These are phyloP conservation scores for Platorchestia sp. DNA, from an alignment of 1,140 invertebrate species.

Conservation along the genomic window DNA sequence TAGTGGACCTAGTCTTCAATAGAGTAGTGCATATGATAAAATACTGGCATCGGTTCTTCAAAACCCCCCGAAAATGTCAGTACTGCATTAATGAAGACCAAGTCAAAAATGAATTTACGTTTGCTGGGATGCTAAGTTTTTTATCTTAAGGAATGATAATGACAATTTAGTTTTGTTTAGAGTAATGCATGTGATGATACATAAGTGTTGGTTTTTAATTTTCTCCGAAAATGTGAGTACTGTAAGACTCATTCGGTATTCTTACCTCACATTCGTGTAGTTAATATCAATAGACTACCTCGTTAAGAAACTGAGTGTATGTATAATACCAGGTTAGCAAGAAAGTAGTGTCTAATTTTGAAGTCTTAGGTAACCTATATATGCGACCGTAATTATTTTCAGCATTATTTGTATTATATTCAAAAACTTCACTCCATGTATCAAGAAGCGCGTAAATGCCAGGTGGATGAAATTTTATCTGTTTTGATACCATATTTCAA, in stretches of 20 bases:
- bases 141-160: neutral
- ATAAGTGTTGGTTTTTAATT: neutral
- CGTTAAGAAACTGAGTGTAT: neutral
- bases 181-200: neutral
- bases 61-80: neutral
- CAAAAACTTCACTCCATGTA: too few relatives aligned
- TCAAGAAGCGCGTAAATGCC: too few relatives aligned
- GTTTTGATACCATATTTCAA: too few relatives aligned
- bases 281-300: neutral
- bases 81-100: neutral
- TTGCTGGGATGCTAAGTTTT: neutral
- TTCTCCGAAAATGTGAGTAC: neutral
- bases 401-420: too few relatives aligned
- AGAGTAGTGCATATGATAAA: neutral
- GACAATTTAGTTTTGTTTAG: neutral
- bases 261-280: neutral
- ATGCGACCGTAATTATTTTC: too few relatives aligned
- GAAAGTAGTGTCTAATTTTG: too few relatives aligned
- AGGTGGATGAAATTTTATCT: too few relatives aligned
- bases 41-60: neutral
- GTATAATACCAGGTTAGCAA: neutral
- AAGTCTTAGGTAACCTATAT: too few relatives aligned
- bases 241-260: neutral
- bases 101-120: neutral
- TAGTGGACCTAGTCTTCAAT: neutral